Conservation (phyloP, 2,113 vertebrate genomes). For the Tichodroma muraria region DNA sequence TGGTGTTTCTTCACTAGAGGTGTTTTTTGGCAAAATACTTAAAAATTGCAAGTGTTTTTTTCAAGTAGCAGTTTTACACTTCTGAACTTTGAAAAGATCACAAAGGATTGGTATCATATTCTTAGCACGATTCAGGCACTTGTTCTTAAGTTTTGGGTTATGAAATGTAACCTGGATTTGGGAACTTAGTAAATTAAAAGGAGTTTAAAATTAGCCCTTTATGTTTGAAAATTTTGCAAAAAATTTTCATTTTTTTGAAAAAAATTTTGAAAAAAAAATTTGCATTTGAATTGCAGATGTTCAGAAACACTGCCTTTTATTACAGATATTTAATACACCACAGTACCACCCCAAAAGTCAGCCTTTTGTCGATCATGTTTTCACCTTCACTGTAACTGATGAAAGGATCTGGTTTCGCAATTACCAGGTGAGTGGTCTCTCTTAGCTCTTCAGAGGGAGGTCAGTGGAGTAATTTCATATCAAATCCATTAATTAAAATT, state of each 20-base stretch:
- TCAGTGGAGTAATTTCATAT: background rate
- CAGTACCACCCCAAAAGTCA: constrained; percentile 94
- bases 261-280: no score
- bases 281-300: background rate
- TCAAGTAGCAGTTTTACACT: background rate
- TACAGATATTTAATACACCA: constrained; percentile 90
- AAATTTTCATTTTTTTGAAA: no score
- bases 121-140: background rate
- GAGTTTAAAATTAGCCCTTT: background rate
- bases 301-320: background rate
- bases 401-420: constrained; percentile 98
- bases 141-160: background rate
- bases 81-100: background rate
- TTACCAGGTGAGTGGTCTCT: constrained; percentile 81
- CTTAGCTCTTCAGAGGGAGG: background rate
- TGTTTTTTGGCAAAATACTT: background rate
- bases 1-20: background rate
- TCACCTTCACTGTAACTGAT: constrained; percentile 88
- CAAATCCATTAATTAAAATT: background rate
- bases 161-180: background rate
- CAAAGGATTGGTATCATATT: background rate
- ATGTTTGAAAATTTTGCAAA: no score
- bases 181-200: background rate
- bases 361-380: constrained; percentile 95
- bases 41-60: background rate